Evolutionary conservation across 2,797 vertebrate genomes (phyloP).

Genomic region (Coregonus ussuriensis): DNA sequence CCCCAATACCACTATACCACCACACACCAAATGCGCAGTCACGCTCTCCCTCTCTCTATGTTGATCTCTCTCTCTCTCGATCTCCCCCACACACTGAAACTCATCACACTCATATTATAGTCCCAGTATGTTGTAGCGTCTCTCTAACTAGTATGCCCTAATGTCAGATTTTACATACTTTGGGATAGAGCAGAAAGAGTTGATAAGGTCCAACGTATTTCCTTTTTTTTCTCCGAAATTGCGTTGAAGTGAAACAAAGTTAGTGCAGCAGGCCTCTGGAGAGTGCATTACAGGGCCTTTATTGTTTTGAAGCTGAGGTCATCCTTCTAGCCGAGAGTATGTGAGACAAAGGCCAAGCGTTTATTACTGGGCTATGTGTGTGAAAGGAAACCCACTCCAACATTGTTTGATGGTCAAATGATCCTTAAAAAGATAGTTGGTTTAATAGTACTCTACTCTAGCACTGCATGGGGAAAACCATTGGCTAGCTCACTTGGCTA

Average conservation of each 20-base stretch:
- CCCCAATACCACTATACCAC: slow-evolving; percentile 10
- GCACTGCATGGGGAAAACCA: not conserved
- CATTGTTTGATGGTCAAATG: slow-evolving; percentile 88
- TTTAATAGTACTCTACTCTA: slow-evolving; percentile 10
- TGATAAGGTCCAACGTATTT: slow-evolving; percentile 72
- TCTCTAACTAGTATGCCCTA: not conserved
- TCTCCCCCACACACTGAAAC: not conserved
- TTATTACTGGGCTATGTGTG: slow-evolving; percentile 94
- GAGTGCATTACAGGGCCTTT: slow-evolving; percentile 94
- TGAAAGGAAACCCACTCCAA: slow-evolving; percentile 96
- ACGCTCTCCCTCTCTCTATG: slow-evolving; percentile 5
- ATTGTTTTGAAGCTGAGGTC: slow-evolving; percentile 99
- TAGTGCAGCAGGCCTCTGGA: slow-evolving; percentile 90
- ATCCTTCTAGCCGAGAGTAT: slow-evolving; percentile 89
- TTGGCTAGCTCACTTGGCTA: not conserved
- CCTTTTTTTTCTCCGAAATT: slow-evolving; percentile 67
- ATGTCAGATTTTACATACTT: not conserved
- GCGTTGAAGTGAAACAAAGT: slow-evolving; percentile 94
- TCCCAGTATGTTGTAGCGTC: not conserved
- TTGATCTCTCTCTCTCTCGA: slow-evolving; percentile 7
- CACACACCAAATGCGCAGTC: slow-evolving; percentile 17
- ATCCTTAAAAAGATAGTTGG: slow-evolving; percentile 66
- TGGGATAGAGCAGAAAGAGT: slow-evolving; percentile 72
- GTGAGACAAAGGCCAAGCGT: slow-evolving; percentile 94
- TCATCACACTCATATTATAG: not conserved